Evolutionary conservation across 2,888 invertebrate genomes (phyloP).

Genomic region (Megastigmus dorsalis): DNA sequence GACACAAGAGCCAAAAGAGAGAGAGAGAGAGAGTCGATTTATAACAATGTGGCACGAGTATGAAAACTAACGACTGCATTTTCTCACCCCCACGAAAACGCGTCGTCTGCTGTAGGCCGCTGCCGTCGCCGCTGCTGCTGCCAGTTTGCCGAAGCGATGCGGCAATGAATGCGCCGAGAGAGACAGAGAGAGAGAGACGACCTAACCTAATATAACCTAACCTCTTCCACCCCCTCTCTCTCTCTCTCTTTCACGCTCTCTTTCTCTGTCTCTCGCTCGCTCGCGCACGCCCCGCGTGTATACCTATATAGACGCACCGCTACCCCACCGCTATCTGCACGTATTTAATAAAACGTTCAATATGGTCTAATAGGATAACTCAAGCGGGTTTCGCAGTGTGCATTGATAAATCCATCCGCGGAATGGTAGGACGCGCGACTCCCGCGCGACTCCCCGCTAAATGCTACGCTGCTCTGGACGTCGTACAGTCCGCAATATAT

Average conservation of each 20-base stretch:
- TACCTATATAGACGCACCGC: no score
- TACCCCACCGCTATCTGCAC: constrained; percentile 36
- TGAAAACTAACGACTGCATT: constrained; percentile 36
- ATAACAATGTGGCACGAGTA: no score
- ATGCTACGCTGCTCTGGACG: neutral
- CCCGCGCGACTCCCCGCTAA: neutral
- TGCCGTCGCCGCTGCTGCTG: neutral
- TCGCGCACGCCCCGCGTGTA: neutral
- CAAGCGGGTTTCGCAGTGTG: constrained; percentile 70
- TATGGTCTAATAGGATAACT: constrained; percentile 70
- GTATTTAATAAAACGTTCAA: constrained; percentile 71
- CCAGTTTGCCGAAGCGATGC: constrained; percentile 16
- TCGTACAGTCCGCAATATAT: no score
- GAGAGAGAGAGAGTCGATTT: constrained; percentile 13
- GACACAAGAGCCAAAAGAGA: no score
- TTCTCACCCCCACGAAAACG: neutral
- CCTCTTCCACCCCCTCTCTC: neutral
- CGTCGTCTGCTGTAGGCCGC: neutral
- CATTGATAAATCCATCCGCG: constrained; percentile 69
- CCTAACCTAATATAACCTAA: constrained; percentile 16
- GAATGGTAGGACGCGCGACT: constrained; percentile 14
- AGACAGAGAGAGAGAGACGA: no score
- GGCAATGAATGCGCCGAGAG: constrained; percentile 43
- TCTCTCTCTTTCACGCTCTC: neutral
- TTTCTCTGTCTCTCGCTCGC: neutral